Percentiles rank a stretch among this genome's conserved stretches.
phyloP scores from a whole-genome alignment of 2,888 invertebrate genomes.

The Parthenolecanium corni region DNA sequence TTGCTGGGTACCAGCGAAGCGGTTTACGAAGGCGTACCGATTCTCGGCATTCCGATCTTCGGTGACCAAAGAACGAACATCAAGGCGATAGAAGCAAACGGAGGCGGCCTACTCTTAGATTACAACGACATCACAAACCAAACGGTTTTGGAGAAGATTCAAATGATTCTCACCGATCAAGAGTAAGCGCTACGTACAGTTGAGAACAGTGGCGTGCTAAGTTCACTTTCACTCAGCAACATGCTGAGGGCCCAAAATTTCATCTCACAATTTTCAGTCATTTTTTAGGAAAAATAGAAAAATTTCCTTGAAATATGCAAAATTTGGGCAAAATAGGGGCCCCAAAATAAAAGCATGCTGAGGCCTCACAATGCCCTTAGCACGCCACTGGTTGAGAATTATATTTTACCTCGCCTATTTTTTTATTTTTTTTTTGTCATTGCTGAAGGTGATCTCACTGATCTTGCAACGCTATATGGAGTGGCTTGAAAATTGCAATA shows the following conservation, averaged over 20 bases:
- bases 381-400: too few relatives aligned
- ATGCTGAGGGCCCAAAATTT: too few relatives aligned
- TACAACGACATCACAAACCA: conserved; percentile 45
- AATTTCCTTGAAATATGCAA: too few relatives aligned
- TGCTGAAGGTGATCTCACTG: too few relatives aligned
- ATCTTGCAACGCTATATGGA: too few relatives aligned
- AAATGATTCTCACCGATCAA: conserved; percentile 41
- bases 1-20: conserved; percentile 43
- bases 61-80: conserved; percentile 33
- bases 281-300: too few relatives aligned
- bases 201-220: too few relatives aligned
- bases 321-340: too few relatives aligned
- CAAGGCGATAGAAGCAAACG: conserved; percentile 28
- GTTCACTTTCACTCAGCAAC: too few relatives aligned
- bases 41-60: conserved; percentile 35
- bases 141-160: conserved; percentile 45
- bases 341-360: too few relatives aligned
- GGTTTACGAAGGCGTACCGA: conserved; percentile 40
- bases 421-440: background rate
- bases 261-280: too few relatives aligned
- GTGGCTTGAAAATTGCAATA: too few relatives aligned
- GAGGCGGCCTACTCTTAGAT: conserved; percentile 30
- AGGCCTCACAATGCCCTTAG: background rate
- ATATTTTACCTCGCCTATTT: background rate
- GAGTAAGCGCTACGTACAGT: conserved; percentile 5